Evolutionary conservation across 1,140 invertebrate species (phyloP), one percentile per base, ranked within the genome.

Genomic region (Chelonus insularis): DNA sequence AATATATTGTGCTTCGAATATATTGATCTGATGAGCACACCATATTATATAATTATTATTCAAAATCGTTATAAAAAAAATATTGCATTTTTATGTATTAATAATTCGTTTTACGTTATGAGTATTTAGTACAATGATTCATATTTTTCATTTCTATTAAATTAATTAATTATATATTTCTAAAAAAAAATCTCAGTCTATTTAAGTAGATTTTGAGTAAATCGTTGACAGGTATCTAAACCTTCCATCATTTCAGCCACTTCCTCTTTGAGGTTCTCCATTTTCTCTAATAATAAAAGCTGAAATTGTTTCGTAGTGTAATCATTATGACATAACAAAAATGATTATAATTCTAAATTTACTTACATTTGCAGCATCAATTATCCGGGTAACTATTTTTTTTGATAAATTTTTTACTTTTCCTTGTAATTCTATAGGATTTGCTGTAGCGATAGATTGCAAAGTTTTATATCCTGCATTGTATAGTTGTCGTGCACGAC

Each of bases 401-500:
- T 80, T 76, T 0, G 88, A 85, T 70, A 96, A 83, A 73, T 92
- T 89, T 54, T 89, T 83, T 6, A 96, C 84, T 60, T 80, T 77
- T 41, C 85, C 76, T 0, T 87, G 79, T 41, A 96, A 80, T 11
- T 86, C 79, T 5, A 84, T 79, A 0, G 87, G 84, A 16, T 87
- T 80, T 2, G 89, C 88, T 65, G 86, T 86, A 11, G 93, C 93
- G 51, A 97, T 83, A 51, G 86, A 86, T 65, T 88, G 85, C 6
- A 96, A 76, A 4, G 86, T 87, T 76, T 86, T 89, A 76, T 85
- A 96, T 0, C 95, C 95, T 16, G 91, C 91, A 66, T 87, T 86
- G 72, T 87, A 91, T 4, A 97, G 78, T 74, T 95, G 92, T 57
- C 86, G 86, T 0, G 95, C 95, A 64, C 94, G 84, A 57, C 88